Evolutionary conservation across 2,113 vertebrate genomes (phyloP), one percentile per base, ranked within the genome.

Genomic region (Gallinago media): DNA sequence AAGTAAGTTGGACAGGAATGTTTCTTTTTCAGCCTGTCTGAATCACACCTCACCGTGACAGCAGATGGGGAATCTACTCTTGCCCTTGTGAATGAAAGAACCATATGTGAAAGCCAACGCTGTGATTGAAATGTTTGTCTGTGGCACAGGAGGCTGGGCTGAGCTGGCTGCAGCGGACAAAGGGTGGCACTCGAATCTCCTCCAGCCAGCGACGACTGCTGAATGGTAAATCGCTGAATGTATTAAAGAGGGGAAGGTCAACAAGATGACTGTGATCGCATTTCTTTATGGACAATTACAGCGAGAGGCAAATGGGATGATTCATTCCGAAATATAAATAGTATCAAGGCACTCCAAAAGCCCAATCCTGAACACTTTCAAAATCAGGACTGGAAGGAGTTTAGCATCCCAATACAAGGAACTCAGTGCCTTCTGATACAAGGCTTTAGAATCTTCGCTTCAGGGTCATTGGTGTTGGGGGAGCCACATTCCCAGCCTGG

Each of bases 261-360:
- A n/a, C 29, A 26, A 49, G 55, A 67, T 40, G 68, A 71, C 67
- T 44, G 34, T 18, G 65, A 63, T 36, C 82, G 61, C 72, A 42
- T 83, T 92, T 74, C 82, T 77, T 68, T 40, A 52, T 6, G 52
- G 78, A 27, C 50, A 76, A 90, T 68, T 56, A 84, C 55, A 84
- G 61, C 8, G 32, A 84, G 40, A 84, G 77, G 17, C n/a, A 92
- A 80, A 86, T 61, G 42, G 54, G 65, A 72, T 87, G 72, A 94
- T 88, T 96, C 65, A 94, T 61, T 86, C 79, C n/a, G 67, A 58
- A 82, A 42, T 59, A 94, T 82, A 91, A 94, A 96, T 75, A 88
- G 63, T 6, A 49, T 12, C 52, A 67, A 71, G 65, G 61, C 44
- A 42, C 21, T 80, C 29, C 59, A 80, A 88, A 85, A 82, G 25